Evolutionary conservation across 2,888 invertebrate species (phyloP).

Genomic region (Drosophila macrothrix): DNA sequence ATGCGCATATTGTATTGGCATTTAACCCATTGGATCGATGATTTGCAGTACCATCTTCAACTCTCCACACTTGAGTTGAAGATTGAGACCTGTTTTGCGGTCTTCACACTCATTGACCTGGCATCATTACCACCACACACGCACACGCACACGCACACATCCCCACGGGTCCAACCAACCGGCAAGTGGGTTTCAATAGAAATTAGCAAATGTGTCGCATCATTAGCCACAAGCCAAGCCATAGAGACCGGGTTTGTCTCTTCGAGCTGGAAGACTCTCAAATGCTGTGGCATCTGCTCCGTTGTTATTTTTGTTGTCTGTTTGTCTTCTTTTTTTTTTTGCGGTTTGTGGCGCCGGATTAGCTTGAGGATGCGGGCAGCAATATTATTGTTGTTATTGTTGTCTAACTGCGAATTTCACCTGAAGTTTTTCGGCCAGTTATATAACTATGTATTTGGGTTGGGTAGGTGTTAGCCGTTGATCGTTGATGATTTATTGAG

Average conservation of each 20-base stretch:
- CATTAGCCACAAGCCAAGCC: conserved; percentile 75
- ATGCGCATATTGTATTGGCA: conserved; percentile 27
- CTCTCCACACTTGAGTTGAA: conserved; percentile 68
- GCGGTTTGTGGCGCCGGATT: conserved; percentile 80
- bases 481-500: conserved; percentile 76
- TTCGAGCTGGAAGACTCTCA: conserved; percentile 69
- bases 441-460: conserved; percentile 68
- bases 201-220: conserved; percentile 83
- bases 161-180: conserved; percentile 28
- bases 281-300: conserved; percentile 61
- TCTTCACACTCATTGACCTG: conserved; percentile 50
- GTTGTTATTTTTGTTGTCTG: conserved; percentile 16
- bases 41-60: conserved; percentile 46
- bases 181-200: conserved; percentile 78
- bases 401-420: conserved; percentile 70
- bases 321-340: conserved; percentile 38
- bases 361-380: conserved; percentile 76
- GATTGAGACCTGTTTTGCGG: conserved; percentile 68
- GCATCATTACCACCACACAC: conserved; percentile 41
- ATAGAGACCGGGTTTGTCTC: conserved; percentile 2
- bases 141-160: conserved; percentile 1
- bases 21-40: conserved; percentile 25
- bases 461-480: conserved; percentile 74
- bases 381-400: conserved; percentile 30
- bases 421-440: conserved; percentile 61